A percentile compares a stretch with the other conserved stretches of the same genome.
Evolutionary conservation across 2,888 invertebrate genomes (phyloP).

Genomic region (Frankliniella intonsa): DNA sequence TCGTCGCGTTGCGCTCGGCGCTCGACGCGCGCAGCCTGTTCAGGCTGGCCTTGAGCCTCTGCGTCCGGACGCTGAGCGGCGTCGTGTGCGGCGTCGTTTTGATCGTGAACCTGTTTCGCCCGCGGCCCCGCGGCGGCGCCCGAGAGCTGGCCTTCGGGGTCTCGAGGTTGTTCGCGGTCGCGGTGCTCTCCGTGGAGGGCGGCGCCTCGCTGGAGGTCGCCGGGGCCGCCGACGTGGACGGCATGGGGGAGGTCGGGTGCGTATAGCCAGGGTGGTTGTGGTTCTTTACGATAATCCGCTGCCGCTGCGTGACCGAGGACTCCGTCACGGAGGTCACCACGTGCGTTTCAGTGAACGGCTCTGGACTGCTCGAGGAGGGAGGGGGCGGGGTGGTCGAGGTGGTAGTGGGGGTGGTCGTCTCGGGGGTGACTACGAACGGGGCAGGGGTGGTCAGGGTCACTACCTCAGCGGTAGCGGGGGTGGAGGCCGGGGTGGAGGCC

Average conservation of each 20-base stretch:
- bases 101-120: neutral
- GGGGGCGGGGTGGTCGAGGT: constrained; percentile 11
- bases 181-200: neutral
- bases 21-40: neutral
- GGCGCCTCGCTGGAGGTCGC: neutral
- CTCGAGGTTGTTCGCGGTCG: neutral
- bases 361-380: constrained; percentile 7
- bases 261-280: constrained; percentile 19
- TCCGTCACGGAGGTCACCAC: constrained; percentile 1
- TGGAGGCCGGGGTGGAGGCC: neutral
- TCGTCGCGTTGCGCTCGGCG: constrained; percentile 5
- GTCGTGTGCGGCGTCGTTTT: constrained; percentile 14
- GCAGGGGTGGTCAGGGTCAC: constrained; percentile 40
- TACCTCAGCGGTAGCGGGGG: constrained; percentile 31
- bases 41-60: constrained; percentile 5
- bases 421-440: constrained; percentile 24
- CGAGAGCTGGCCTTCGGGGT: neutral
- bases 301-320: neutral
- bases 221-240: neutral
- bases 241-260: constrained; percentile 18
- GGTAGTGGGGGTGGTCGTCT: constrained; percentile 16
- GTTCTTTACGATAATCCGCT: neutral
- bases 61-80: neutral
- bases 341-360: constrained; percentile 3
- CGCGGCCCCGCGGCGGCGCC: neutral